Base-by-base conservation (phyloP, 2,888 invertebrate genomes). In the Polylopha cassiicola region DNA sequence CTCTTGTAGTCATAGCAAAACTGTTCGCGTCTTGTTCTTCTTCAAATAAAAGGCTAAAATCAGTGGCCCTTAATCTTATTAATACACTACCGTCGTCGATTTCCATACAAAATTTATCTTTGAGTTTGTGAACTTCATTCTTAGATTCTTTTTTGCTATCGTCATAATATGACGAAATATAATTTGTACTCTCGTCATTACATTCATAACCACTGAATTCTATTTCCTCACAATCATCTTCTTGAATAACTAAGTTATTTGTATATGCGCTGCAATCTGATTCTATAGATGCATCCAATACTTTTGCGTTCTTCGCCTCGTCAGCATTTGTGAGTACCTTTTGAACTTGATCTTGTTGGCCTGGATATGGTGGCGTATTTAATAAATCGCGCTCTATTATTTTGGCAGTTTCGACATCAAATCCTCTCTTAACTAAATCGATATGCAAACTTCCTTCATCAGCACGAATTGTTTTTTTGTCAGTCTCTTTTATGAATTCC, bases 351-450 rank as follows among this genome's bases (percentile, higher is more conserved):
- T 55, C 58, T 10, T 42, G 31, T 18, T 50, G 45, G 27, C 55
- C 58, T 10, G 43, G 31, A 27, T 50, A 34, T 11, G 61, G 63
- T 3, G 75, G 65, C 2, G 69, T 55, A 51, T 76, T 79, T 3
- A 81, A 62, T 39, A 86, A 65, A 52, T 85, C 86, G 13, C 79
- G 58, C 56, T 86, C 86, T 14, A 86, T 79, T 37, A 61, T 82
- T 66, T 75, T 81, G 3, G 86, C 86, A 1, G 81, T 81, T 58
- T 73, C 78, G 2, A 62, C 51, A 58, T 86, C 86, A 55, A 84
- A 84, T 9, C 85, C 84, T 50, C 80, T 65, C 53, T 73, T 75
- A 6, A 81, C 63, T 48, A 85, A 65, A 64, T 82, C 75, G 8
- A 53, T 61, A 33, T 76, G 81, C 30, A 81, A 69, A 46, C 61